phyloP scores from a whole-genome alignment of 1,140 invertebrate species.

The Aporrectodea caliginosa region DNA sequence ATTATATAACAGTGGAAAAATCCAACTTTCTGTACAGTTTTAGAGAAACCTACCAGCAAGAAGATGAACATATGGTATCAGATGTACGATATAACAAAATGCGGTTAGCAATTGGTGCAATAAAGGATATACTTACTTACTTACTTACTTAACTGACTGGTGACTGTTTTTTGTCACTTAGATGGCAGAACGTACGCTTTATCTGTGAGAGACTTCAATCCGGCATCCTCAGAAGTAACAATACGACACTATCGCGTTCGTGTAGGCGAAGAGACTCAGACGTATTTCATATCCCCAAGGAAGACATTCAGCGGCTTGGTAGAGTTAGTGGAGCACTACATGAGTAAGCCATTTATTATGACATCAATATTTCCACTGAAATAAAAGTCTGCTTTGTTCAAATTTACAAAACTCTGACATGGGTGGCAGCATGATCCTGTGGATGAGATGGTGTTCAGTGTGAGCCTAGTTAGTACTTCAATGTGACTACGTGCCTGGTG shows the following conservation, averaged over 20 bases:
- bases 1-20: too few relatives aligned
- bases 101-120: too few relatives aligned
- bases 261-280: conserved; percentile 78
- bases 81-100: too few relatives aligned
- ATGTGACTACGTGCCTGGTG: neutral
- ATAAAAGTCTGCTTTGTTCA: neutral
- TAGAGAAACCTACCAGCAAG: too few relatives aligned
- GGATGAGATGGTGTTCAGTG: neutral
- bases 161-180: too few relatives aligned
- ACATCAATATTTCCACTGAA: too few relatives aligned
- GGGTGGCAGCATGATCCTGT: neutral
- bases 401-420: neutral
- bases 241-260: conserved; percentile 96
- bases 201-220: conserved; percentile 94
- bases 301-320: conserved; percentile 84
- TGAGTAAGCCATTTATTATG: conserved; percentile 63
- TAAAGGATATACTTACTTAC: too few relatives aligned
- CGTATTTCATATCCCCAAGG: conserved; percentile 80
- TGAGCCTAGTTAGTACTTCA: neutral
- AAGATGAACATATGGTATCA: too few relatives aligned
- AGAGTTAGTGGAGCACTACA: conserved; percentile 88
- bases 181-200: conserved; percentile 77
- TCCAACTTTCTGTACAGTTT: too few relatives aligned
- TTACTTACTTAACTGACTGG: too few relatives aligned
- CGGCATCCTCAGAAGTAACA: conserved; percentile 82